Percentiles rank a stretch among this genome's conserved stretches.
These are phyloP conservation scores for Candoia aspera DNA, from an alignment of 2,113 vertebrate species.

Conservation along the genomic window DNA sequence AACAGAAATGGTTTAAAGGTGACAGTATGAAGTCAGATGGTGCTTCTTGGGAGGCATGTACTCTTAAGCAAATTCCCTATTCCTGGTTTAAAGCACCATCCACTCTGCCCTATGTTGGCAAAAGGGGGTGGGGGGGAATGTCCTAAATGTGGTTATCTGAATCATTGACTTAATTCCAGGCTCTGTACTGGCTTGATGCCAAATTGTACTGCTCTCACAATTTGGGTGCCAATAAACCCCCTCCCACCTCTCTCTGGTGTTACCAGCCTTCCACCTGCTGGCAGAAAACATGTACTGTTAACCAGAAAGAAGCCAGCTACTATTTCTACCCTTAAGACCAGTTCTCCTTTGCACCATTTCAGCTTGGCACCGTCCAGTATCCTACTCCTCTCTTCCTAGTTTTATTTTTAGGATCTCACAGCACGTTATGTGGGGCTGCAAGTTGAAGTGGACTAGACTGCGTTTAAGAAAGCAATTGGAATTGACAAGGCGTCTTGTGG, in stretches of 20 bases:
- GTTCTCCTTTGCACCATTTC: background rate
- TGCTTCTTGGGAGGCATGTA: background rate
- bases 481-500: background rate
- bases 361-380: background rate
- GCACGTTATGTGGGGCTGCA: background rate
- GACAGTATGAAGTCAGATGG: background rate
- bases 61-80: background rate
- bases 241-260: no score
- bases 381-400: background rate
- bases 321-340: background rate
- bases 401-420: background rate
- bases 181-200: no score
- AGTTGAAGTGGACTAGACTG: background rate
- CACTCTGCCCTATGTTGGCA: background rate
- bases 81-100: background rate
- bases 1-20: background rate
- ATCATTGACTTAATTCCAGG: background rate
- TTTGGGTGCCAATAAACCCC: no score
- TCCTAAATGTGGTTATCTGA: background rate
- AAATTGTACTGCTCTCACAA: no score
- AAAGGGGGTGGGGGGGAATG: fast-evolving
- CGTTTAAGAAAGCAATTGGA: background rate
- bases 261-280: no score
- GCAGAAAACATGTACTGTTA: background rate
- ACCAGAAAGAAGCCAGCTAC: background rate